Conservation (phyloP, 1,140 invertebrate genomes). For the Muscidifurax raptorellus region DNA sequence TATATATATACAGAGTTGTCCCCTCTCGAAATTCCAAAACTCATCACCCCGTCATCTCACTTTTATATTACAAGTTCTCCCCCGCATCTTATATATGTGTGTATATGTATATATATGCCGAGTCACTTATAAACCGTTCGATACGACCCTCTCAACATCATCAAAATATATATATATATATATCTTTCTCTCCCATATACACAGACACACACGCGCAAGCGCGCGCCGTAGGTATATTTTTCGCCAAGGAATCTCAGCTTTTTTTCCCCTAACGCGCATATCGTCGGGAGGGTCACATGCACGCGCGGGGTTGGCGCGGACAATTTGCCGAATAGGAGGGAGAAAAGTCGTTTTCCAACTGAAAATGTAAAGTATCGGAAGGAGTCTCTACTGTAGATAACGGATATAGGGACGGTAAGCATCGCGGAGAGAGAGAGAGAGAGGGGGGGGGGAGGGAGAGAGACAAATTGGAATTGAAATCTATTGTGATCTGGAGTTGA, state of each 20-base stretch:
- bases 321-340: not conserved
- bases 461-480: conserved; percentile 47
- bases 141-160: not conserved
- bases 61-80: not conserved
- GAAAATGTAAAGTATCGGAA: not conserved
- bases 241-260: not conserved
- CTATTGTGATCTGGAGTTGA: conserved; percentile 35
- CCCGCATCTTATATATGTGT: no score
- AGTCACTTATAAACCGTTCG: not conserved
- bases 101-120: no score
- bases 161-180: not conserved
- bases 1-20: not conserved
- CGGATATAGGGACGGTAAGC: not conserved
- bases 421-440: no score
- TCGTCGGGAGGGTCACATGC: not conserved
- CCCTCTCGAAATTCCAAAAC: not conserved
- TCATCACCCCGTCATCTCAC: not conserved
- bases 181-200: not conserved
- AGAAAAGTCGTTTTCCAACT: not conserved
- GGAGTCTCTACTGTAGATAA: not conserved
- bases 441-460: not conserved
- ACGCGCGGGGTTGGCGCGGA: not conserved
- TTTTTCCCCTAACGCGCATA: not conserved
- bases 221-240: not conserved
- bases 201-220: no score